Evolutionary conservation across 1,140 invertebrate species (phyloP), one percentile per base, ranked within the genome.

Genomic region (Akabosia matsudoensis): DNA sequence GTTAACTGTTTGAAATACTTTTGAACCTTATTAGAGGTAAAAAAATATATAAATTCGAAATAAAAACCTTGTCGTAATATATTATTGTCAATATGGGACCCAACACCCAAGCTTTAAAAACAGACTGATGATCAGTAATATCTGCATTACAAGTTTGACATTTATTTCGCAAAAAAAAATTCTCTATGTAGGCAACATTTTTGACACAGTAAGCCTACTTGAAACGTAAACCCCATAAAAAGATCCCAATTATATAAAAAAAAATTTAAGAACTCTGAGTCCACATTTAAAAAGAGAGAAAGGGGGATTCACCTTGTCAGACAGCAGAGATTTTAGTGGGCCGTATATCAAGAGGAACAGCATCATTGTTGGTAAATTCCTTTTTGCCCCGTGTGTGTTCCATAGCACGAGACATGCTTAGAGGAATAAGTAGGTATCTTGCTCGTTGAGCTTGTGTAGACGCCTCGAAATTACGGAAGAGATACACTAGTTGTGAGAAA

Each of bases 41-140:
- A n/a, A n/a, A n/a, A n/a, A n/a, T n/a, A n/a, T n/a, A n/a, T n/a
- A n/a, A n/a, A n/a, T n/a, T n/a, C n/a, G n/a, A n/a, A n/a, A n/a
- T 45, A 45, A 45, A 10, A 45, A 45, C 18, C n/a, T n/a, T 10
- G 18, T 45, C 7, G 18, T 45, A 45, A 45, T 18, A 45, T 18
- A 10, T 45, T 45, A 45, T 45, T 18, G 37, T 45, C 37, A 45
- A 45, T 45, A 61, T 24, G 24, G 14, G 7, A n/a, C 54, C 24
- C 54, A 61, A 22, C 61, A 67, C 7, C 31, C 28, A 67, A 67
- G 31, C 61, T 30, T 30, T 67, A 67, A 67, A 67, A 67, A 67
- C 61, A 30, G 28, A 28, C 10, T 45, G 61, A 67, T 67, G 28
- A 67, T 30, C 61, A 67, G 28, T 67, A 30, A 67, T 67, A 67